Base-by-base conservation (phyloP, 1,140 invertebrate genomes). In the Penaeus chinensis region DNA sequence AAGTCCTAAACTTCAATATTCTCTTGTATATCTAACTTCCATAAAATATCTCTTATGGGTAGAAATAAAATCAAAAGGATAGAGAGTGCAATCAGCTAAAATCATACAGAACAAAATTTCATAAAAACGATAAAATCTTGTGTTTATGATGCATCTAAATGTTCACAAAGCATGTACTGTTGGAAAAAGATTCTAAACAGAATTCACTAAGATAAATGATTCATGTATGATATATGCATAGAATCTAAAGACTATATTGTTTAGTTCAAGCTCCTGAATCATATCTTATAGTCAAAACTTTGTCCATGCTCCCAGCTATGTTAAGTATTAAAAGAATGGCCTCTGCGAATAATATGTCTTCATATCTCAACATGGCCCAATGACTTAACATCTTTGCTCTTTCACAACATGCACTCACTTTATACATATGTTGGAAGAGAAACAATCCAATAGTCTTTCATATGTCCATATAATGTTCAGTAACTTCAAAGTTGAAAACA, bases 21-120 rank as follows among this genome's bases (percentile, higher is more conserved):
- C 82, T 82, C 54, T 81, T 87, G 37, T 87, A 71, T 80, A 71
- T 74, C 78, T 87, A 82, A 74, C 79, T 87, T 47, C 79, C 54
- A 63, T 80, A 87, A 76, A 87, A 87, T 85, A 79, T 81, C 60
- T 81, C 79, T 60, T 84, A 81, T 74, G 54, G 85, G 84, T 87
- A 80, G 74, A 71, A 54, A 54, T 54, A 54, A 85, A 85, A 77
- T 80, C 10, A 85, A 80, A 47, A 66, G 76, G 60, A 79, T 65
- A 76, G 78, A 80, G n/a, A 79, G 76, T 87, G 78, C 85, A 62
- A 62, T 66, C 66, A 71, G 69, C 77, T 84, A 84, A 84, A 77
- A 84, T 84, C 54, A 54, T 54, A 54, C 54, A 54, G 54, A 54
- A 4, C 54, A 54, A 54, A 54, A 11, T 54, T 54, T 54, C 66